These are phyloP conservation scores for Panopea generosa DNA, from an alignment of 2,888 invertebrate species.

Conservation along the genomic window DNA sequence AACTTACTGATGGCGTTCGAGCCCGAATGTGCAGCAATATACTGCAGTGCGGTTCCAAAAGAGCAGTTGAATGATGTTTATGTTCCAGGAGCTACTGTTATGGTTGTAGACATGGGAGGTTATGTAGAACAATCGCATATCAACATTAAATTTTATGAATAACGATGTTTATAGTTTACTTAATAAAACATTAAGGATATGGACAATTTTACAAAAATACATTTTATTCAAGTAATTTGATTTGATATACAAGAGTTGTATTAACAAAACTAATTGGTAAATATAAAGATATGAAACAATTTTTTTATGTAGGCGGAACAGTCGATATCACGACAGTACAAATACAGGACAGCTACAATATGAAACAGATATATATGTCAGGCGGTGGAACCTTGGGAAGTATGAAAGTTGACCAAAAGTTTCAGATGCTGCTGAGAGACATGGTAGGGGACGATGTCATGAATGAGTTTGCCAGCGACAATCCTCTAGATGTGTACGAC, in stretches of 20 bases:
- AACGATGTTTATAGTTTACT: too few species aligned
- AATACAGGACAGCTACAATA: slow-evolving; percentile 26
- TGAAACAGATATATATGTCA: slow-evolving; percentile 45
- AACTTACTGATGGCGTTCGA: too few species aligned
- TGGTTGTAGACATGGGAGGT: slow-evolving; percentile 59
- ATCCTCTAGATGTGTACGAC: background rate
- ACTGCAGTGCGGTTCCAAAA: too few species aligned
- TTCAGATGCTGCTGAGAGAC: slow-evolving; percentile 25
- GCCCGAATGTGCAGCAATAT: too few species aligned
- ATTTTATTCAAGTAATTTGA: too few species aligned
- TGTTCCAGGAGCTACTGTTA: slow-evolving; percentile 42
- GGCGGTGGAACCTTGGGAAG: slow-evolving; percentile 47
- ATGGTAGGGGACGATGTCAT: slow-evolving; percentile 19
- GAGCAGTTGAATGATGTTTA: slow-evolving; percentile 48
- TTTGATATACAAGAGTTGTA: too few species aligned
- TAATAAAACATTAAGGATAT: too few species aligned
- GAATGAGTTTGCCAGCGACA: background rate
- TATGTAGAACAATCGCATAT: too few species aligned
- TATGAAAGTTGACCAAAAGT: slow-evolving; percentile 37
- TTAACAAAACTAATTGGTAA: too few species aligned
- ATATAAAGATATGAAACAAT: too few species aligned
- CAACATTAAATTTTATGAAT: too few species aligned
- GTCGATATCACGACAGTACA: slow-evolving; percentile 50
- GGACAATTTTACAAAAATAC: too few species aligned
- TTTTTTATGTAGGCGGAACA: slow-evolving; percentile 33